Percentiles rank a stretch among this genome's conserved stretches.
phyloP scores from a whole-genome alignment of 1,140 invertebrate genomes.

The Scaptomyza graminum region DNA sequence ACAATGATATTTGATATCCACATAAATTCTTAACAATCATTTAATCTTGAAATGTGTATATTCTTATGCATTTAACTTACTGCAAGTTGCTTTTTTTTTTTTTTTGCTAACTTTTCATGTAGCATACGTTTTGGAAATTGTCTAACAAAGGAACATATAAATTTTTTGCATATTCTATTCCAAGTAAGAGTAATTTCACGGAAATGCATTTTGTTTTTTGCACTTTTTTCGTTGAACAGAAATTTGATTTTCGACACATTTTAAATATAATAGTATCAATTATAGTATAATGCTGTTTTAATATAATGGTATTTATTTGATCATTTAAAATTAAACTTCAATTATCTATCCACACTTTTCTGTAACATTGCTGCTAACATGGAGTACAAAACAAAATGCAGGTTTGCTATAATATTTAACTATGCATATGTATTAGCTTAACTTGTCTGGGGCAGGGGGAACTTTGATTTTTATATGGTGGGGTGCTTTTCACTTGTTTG shows the following conservation, averaged over 20 bases:
- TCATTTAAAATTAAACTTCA: too few relatives aligned
- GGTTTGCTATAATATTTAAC: constrained; percentile 7
- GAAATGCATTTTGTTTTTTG: not conserved
- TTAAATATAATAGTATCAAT: too few relatives aligned
- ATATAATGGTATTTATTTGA: too few relatives aligned
- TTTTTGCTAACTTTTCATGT: not conserved
- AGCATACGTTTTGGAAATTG: not conserved
- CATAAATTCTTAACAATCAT: constrained; percentile 67
- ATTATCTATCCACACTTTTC: not conserved
- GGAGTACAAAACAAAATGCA: not conserved
- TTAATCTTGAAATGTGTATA: constrained; percentile 20
- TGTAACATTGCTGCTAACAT: not conserved
- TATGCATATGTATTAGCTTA: not conserved
- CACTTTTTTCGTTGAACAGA: too few relatives aligned
- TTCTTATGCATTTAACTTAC: not conserved
- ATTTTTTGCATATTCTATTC: not conserved
- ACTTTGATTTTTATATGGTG: constrained; percentile 9
- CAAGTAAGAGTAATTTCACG: not conserved
- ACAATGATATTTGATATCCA: constrained; percentile 82
- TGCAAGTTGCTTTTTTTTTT: constrained; percentile 6
- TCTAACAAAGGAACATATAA: not conserved
- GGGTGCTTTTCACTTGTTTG: constrained; percentile 19
- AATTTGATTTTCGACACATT: too few relatives aligned
- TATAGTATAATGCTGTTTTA: too few relatives aligned
- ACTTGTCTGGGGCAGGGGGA: constrained; percentile 1